These are phyloP conservation scores for Cerceris rybyensis DNA, from an alignment of 2,888 invertebrate genomes.

Conservation along the genomic window DNA sequence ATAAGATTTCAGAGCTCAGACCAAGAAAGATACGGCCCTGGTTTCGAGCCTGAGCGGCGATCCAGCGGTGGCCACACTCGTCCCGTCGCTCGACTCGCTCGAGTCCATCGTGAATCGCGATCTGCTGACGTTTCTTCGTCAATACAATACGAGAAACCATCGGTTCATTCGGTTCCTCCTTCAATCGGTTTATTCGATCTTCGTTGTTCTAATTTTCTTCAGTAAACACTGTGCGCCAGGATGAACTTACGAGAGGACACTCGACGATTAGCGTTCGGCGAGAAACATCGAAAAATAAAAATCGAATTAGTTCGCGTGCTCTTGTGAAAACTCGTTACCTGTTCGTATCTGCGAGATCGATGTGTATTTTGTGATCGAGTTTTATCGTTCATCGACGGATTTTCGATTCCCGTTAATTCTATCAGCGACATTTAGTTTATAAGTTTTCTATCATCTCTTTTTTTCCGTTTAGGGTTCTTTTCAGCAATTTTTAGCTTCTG, in stretches of 20 bases:
- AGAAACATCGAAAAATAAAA: slow-evolving; percentile 50
- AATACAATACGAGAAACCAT: slow-evolving; percentile 17
- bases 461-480: slow-evolving; percentile 39
- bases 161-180: slow-evolving; percentile 25
- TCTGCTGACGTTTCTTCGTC: slow-evolving; percentile 77
- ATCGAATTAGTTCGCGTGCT: slow-evolving; percentile 53
- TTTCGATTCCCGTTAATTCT: slow-evolving; percentile 9
- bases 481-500: slow-evolving; percentile 52
- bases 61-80: slow-evolving; percentile 72
- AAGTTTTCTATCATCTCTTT: slow-evolving; percentile 15
- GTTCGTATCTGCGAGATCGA: slow-evolving; percentile 42
- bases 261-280: slow-evolving; percentile 57
- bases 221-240: background rate
- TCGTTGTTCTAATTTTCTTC: background rate
- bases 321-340: slow-evolving; percentile 53
- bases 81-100: slow-evolving; percentile 75
- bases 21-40: slow-evolving; percentile 71
- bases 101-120: slow-evolving; percentile 75
- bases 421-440: background rate
- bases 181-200: slow-evolving; percentile 9
- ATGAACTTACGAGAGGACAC: slow-evolving; percentile 51
- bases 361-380: slow-evolving; percentile 23
- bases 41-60: slow-evolving; percentile 71
- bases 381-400: slow-evolving; percentile 25
- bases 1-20: slow-evolving; percentile 18